phyloP scores from a whole-genome alignment of 2,113 vertebrate species.

The Oryzias javanicus region DNA sequence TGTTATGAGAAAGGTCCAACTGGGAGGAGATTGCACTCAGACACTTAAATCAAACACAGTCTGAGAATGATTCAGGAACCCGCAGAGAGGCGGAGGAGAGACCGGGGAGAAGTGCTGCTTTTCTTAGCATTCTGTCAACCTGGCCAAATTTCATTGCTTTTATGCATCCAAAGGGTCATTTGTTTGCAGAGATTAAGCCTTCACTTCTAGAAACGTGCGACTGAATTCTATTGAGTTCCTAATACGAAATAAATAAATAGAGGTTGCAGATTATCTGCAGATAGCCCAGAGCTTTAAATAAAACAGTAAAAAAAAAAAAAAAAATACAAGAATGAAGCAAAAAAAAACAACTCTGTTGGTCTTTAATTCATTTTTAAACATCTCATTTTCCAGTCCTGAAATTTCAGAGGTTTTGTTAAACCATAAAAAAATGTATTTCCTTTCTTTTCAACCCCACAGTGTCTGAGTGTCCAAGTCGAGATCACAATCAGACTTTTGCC shows the following conservation, averaged over 20 bases:
- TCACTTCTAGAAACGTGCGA: neutral
- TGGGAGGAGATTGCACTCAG: conserved; percentile 1
- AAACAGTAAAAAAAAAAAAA: neutral
- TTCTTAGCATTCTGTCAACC: neutral
- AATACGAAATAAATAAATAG: too few species aligned
- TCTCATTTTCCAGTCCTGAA: neutral
- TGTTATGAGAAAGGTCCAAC: conserved; percentile 3
- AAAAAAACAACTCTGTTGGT: neutral
- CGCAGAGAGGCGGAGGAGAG: neutral
- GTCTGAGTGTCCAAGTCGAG: conserved; percentile 38
- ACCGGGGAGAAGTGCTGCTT: neutral
- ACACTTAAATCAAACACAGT: neutral
- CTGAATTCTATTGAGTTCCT: neutral
- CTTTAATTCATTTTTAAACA: conserved; percentile 2
- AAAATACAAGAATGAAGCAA: neutral
- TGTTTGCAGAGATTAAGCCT: neutral
- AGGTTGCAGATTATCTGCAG: too few species aligned
- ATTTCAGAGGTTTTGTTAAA: conserved; percentile 1
- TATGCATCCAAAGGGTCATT: too few species aligned
- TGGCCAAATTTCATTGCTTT: too few species aligned
- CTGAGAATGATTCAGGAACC: neutral
- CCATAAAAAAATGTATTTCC: conserved; percentile 12
- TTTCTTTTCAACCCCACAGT: conserved; percentile 20
- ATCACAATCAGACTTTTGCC: conserved; percentile 69
- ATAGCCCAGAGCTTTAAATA: too few species aligned